Conservation (phyloP, 2,888 invertebrate genomes). For the Aporophyla lueneburgensis region DNA sequence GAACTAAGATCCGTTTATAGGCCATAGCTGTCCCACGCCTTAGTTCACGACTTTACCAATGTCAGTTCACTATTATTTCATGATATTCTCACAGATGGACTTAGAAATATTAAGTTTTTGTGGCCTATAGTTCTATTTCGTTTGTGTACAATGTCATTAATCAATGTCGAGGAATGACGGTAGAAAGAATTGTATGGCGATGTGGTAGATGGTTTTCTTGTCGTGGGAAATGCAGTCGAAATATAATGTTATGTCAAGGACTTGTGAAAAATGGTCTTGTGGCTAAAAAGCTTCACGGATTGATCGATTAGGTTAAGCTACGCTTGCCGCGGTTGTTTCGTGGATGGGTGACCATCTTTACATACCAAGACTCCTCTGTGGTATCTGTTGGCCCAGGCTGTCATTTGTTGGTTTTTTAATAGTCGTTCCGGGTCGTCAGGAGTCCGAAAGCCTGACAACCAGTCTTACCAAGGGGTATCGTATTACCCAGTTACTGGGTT, state of each 20-base stretch:
- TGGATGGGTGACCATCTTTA: no score
- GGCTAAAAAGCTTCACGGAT: no score
- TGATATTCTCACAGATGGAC: conserved; percentile 53
- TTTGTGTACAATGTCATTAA: conserved; percentile 47
- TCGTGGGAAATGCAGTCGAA: background rate
- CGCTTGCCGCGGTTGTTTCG: no score
- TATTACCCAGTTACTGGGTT: no score
- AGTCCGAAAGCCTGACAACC: no score
- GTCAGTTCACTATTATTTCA: conserved; percentile 58
- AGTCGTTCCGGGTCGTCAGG: no score
- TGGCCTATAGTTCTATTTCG: background rate
- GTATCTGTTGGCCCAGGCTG: no score
- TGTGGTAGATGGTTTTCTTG: conserved; percentile 11
- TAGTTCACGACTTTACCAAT: conserved; percentile 60
- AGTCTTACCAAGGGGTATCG: no score
- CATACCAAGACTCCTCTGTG: no score
- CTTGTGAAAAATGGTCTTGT: background rate
- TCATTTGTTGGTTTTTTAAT: no score
- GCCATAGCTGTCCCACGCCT: conserved; percentile 61
- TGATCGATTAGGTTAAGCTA: no score
- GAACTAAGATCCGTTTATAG: conserved; percentile 58
- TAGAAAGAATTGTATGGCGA: conserved; percentile 6
- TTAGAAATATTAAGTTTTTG: conserved; percentile 44
- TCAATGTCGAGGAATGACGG: conserved; percentile 44
- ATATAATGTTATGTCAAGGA: background rate